Conservation (phyloP, 2,797 vertebrate species). For the Garrulus glandarius region DNA sequence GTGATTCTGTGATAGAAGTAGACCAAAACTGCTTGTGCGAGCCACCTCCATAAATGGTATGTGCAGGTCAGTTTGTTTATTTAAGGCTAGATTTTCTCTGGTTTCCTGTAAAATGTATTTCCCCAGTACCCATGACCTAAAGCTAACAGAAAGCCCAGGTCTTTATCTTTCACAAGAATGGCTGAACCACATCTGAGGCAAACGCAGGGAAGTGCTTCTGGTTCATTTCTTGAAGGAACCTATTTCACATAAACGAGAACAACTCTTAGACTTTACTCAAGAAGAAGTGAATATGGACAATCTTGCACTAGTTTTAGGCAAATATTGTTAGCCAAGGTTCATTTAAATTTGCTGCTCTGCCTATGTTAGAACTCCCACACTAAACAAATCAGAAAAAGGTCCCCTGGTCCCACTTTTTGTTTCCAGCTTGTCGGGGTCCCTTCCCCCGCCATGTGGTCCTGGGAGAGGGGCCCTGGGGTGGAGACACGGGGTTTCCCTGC, state of each 20-base stretch:
- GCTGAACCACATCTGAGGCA: neutral
- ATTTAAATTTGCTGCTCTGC: neutral
- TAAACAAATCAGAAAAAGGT: neutral
- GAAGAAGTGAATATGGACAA: neutral
- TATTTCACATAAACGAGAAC: neutral
- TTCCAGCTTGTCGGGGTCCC: neutral
- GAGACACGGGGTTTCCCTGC: no score
- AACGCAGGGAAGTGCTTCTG: rapidly evolving
- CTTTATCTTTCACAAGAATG: neutral
- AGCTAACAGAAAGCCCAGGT: neutral
- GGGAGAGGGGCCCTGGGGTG: no score
- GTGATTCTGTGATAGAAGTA: neutral
- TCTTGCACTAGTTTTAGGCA: neutral
- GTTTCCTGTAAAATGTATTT: neutral
- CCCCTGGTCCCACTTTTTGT: neutral
- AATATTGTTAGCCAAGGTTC: neutral
- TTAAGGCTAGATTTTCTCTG: neutral
- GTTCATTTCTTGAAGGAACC: neutral
- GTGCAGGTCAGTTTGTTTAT: neutral
- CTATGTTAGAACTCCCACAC: neutral
- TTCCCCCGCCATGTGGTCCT: no score
- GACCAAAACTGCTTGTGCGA: neutral
- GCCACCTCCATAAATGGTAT: neutral
- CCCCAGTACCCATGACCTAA: neutral
- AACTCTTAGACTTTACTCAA: neutral